phyloP scores from a whole-genome alignment of 2,113 vertebrate genomes.

The Benitochromis conjunctus region DNA sequence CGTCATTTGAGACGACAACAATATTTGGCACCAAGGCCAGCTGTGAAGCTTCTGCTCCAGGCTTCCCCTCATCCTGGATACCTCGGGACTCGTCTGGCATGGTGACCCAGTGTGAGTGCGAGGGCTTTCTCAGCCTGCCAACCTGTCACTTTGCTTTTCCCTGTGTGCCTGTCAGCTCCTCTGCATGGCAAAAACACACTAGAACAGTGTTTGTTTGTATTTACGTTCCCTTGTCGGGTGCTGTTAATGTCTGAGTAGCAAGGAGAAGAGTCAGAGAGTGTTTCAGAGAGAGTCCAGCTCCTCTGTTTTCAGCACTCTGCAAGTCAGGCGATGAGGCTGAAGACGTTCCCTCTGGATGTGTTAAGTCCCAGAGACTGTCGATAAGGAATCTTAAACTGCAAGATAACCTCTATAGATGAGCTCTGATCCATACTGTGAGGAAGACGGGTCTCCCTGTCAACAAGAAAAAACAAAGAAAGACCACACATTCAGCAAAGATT shows the following conservation, averaged over 20 bases:
- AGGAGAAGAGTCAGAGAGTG: neutral
- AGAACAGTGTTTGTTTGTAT: neutral
- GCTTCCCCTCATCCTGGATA: neutral
- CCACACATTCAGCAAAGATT: neutral
- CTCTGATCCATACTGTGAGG: neutral
- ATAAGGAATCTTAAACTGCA: neutral
- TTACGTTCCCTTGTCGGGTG: neutral
- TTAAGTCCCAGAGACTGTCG: neutral
- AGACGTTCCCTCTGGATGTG: neutral
- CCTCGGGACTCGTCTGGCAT: constrained; percentile 36
- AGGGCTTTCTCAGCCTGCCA: neutral
- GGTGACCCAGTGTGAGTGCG: neutral
- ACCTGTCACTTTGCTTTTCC: neutral
- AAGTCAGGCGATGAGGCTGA: neutral
- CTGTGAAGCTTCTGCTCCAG: neutral
- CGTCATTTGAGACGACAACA: neutral
- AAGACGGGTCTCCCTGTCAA: neutral
- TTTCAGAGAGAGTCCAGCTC: neutral
- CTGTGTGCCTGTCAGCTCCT: neutral
- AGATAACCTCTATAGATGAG: neutral
- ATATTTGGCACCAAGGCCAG: neutral
- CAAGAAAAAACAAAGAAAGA: neutral
- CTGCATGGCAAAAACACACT: neutral
- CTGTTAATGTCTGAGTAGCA: neutral
- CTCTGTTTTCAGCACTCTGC: neutral